Evolutionary conservation across 2,797 vertebrate species (phyloP).

Genomic region (Vultur gryphus): DNA sequence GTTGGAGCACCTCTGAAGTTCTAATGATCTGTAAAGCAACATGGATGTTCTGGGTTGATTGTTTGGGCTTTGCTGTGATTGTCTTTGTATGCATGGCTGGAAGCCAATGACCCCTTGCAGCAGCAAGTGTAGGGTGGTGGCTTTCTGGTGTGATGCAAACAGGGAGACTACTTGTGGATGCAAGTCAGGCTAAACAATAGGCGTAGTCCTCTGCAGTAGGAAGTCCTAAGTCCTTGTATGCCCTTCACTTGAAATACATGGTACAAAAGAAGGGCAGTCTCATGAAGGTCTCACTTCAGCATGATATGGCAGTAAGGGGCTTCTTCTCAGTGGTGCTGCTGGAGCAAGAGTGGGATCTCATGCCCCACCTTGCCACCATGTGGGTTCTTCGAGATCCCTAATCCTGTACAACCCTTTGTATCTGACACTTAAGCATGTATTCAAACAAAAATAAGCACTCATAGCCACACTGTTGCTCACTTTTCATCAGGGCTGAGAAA

Average conservation of each 20-base stretch:
- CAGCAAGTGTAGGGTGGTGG: background rate
- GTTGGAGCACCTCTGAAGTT: background rate
- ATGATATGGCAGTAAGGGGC: accelerated
- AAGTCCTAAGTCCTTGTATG: background rate
- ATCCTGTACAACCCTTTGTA: background rate
- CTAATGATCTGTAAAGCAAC: background rate
- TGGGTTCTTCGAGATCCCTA: background rate
- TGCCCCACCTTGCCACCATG: background rate
- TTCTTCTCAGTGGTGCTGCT: background rate
- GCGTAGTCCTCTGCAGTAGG: background rate
- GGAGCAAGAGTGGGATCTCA: background rate
- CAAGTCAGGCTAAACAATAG: background rate
- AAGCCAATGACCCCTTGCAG: background rate
- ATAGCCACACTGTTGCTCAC: background rate
- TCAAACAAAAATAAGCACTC: background rate
- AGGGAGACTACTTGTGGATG: background rate
- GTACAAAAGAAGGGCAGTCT: background rate
- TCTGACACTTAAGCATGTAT: background rate
- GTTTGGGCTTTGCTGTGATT: background rate
- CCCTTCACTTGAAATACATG: background rate
- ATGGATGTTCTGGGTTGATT: background rate
- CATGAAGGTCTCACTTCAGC: background rate
- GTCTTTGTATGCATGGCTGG: background rate
- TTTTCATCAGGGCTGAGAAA: background rate
- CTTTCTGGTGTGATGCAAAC: background rate